phyloP scores from a whole-genome alignment of 2,888 invertebrate genomes.

The Nesidiocoris tenuis region DNA sequence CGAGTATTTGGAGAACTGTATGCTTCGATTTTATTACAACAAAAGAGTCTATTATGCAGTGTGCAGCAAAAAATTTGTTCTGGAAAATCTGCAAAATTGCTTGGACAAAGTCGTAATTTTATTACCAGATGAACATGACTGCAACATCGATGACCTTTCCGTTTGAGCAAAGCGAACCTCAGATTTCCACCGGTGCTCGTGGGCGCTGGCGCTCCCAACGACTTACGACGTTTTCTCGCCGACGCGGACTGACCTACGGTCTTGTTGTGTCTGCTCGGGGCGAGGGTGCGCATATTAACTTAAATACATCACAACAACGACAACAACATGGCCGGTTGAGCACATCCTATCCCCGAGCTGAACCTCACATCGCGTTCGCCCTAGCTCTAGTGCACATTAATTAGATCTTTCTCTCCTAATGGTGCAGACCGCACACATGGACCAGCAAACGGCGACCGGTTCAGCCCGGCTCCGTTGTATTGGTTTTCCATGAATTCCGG shows the following conservation, averaged over 20 bases:
- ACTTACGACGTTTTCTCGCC: background rate
- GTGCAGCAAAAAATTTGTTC: no score
- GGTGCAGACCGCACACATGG: slow-evolving; percentile 33
- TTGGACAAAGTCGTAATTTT: no score
- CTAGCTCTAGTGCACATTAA: slow-evolving; percentile 29
- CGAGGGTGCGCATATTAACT: background rate
- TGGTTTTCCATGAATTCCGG: background rate
- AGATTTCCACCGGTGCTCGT: background rate
- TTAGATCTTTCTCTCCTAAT: slow-evolving; percentile 31
- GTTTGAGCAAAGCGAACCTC: background rate
- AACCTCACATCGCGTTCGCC: background rate
- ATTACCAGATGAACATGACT: background rate
- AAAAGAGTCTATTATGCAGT: no score
- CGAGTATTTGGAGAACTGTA: no score
- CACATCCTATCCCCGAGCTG: background rate
- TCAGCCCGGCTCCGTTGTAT: background rate
- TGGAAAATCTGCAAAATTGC: no score
- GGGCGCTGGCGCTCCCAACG: background rate
- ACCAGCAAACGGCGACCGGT: background rate
- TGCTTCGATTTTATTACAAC: no score
- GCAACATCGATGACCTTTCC: background rate
- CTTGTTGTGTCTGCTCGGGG: background rate
- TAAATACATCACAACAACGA: background rate
- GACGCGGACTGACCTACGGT: background rate
- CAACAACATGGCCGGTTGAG: background rate